Conservation (phyloP, 2,797 vertebrate species). For the Pipistrellus pygmaeus region DNA sequence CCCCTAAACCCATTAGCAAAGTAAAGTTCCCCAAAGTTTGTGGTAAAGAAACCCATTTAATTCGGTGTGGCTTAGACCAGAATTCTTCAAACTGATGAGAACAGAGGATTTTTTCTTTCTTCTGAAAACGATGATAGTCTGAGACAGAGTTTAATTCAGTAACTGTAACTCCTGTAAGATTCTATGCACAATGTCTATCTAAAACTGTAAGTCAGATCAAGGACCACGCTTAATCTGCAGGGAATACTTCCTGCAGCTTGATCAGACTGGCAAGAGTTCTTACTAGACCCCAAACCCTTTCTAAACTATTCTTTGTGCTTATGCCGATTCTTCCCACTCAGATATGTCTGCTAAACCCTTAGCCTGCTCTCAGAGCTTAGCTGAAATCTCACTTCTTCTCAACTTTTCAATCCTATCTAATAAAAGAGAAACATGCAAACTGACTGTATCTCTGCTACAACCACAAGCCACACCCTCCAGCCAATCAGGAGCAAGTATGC, state of each 20-base stretch:
- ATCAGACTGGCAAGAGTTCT: neutral
- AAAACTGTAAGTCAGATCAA: neutral
- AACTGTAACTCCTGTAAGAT: neutral
- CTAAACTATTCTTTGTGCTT: too few species aligned
- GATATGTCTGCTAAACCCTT: neutral
- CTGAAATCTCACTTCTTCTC: neutral
- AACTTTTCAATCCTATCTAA: too few species aligned
- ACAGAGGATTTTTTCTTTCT: neutral
- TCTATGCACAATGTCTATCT: neutral
- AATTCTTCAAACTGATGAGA: neutral
- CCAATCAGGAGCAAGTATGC: too few species aligned
- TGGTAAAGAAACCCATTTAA: neutral
- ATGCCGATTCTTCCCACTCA: neutral
- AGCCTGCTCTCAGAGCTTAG: neutral
- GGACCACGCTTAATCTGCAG: neutral
- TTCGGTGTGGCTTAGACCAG: neutral
- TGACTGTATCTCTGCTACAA: too few species aligned
- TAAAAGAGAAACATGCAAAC: too few species aligned
- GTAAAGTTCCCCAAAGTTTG: neutral
- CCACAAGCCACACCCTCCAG: too few species aligned
- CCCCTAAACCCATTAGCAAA: neutral
- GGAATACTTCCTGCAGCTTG: neutral
- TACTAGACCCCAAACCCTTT: neutral
- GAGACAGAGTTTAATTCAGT: neutral
- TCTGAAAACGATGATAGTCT: neutral